Percentiles rank a stretch among this genome's conserved stretches.
Conservation (phyloP, 2,888 invertebrate genomes). For the Ommatoiulus sabulosus region DNA sequence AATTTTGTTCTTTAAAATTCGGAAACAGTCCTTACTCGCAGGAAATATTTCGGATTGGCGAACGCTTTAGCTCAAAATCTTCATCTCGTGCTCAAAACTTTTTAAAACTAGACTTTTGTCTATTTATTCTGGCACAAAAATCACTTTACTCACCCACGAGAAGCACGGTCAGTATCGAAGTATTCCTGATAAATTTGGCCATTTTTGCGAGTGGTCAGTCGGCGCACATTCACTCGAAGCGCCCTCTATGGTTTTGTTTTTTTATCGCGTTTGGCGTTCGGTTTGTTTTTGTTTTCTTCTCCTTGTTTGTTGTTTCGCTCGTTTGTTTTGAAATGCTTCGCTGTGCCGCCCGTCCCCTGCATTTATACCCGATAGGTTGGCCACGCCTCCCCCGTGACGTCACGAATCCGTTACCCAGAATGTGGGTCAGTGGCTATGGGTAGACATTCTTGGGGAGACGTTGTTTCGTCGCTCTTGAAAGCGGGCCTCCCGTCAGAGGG, state of each 20-base stretch:
- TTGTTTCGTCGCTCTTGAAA: background rate
- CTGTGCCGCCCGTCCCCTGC: background rate
- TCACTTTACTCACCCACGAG: background rate
- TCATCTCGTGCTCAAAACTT: too few relatives aligned
- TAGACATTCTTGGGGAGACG: background rate
- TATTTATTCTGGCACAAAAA: background rate
- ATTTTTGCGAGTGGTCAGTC: background rate
- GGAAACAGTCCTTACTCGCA: too few relatives aligned
- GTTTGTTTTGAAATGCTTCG: background rate
- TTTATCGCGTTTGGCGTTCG: background rate
- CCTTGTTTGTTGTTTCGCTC: background rate
- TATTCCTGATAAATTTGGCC: background rate
- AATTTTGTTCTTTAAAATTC: too few relatives aligned
- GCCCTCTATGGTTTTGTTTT: background rate
- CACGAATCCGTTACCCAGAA: background rate
- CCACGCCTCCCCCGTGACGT: background rate
- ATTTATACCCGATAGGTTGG: background rate
- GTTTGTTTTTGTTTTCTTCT: background rate
- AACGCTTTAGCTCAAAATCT: background rate
- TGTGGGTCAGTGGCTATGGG: background rate
- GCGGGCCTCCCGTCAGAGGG: background rate
- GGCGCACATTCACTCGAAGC: background rate
- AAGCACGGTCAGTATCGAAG: slow-evolving; percentile 9
- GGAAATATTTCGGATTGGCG: too few relatives aligned
- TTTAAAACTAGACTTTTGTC: too few relatives aligned